Percentiles rank a stretch among this genome's conserved stretches.
phyloP scores from a whole-genome alignment of 2,113 vertebrate species.

The Psephotus haematonotus region DNA sequence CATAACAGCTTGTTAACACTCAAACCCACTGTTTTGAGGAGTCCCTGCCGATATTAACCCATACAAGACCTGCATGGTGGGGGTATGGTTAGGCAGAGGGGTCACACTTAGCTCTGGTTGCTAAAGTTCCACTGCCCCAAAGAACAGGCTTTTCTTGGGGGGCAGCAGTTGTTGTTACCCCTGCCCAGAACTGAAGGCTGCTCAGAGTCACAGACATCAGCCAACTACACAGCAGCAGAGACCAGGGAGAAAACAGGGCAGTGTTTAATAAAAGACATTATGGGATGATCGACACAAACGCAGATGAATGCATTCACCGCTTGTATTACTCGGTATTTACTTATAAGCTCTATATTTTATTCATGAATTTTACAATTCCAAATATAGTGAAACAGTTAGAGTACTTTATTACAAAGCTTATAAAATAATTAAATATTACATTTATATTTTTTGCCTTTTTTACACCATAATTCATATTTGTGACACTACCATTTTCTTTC shows the following conservation, averaged over 20 bases:
- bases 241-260: background rate
- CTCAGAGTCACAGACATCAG: background rate
- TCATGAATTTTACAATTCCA: slow-evolving; percentile 68
- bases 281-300: background rate
- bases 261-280: background rate
- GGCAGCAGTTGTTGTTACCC: background rate
- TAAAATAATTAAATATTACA: slow-evolving; percentile 89
- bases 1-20: slow-evolving; percentile 1
- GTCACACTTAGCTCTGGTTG: background rate
- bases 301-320: background rate
- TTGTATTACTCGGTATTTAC: background rate
- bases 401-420: slow-evolving; percentile 85
- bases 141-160: background rate
- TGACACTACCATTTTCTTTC: slow-evolving; percentile 65
- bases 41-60: background rate
- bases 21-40: background rate
- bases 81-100: background rate
- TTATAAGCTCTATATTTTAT: slow-evolving; percentile 50
- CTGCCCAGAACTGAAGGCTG: background rate
- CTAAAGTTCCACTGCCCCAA: background rate
- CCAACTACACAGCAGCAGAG: rapidly evolving
- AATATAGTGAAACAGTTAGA: slow-evolving; percentile 74
- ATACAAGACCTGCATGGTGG: background rate
- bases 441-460: slow-evolving; percentile 77
- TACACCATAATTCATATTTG: slow-evolving; percentile 77